Conservation (phyloP, 2,888 invertebrate species). For the Apodemia hepburni region DNA sequence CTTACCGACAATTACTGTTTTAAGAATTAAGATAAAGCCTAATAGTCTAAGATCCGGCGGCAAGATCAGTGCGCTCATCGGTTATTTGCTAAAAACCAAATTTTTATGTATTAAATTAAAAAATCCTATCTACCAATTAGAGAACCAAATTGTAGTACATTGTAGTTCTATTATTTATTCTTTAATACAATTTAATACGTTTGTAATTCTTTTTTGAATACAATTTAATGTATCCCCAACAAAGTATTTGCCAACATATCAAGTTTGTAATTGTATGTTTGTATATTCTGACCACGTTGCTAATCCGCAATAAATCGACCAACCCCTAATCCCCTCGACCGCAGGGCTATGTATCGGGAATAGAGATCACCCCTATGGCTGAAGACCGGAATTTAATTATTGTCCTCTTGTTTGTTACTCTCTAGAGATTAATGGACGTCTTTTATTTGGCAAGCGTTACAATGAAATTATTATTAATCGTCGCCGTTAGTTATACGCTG, state of each 20-base stretch:
- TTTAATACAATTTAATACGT: no score
- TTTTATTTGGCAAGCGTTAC: slow-evolving; percentile 30
- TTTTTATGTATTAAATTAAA: no score
- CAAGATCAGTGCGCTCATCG: no score
- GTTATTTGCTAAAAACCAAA: no score
- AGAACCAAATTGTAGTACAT: no score
- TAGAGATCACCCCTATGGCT: slow-evolving; percentile 31
- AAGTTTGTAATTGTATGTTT: slow-evolving; percentile 13
- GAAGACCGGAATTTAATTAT: slow-evolving; percentile 64
- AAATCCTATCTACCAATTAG: no score
- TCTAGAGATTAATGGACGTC: slow-evolving; percentile 40
- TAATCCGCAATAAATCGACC: slow-evolving; percentile 29
- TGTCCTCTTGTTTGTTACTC: slow-evolving; percentile 40
- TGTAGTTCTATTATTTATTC: no score
- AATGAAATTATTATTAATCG: slow-evolving; percentile 32
- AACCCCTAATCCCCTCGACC: slow-evolving; percentile 44
- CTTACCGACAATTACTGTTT: no score
- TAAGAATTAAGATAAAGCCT: no score
- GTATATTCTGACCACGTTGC: slow-evolving; percentile 11
- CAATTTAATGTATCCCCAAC: not conserved
- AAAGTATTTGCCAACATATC: not conserved
- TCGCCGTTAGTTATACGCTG: slow-evolving; percentile 27
- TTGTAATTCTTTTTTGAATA: no score
- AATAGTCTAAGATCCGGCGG: no score
- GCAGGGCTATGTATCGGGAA: slow-evolving; percentile 39